These are phyloP conservation scores for Zophobas morio DNA, from an alignment of 1,140 invertebrate species.

Conservation along the genomic window DNA sequence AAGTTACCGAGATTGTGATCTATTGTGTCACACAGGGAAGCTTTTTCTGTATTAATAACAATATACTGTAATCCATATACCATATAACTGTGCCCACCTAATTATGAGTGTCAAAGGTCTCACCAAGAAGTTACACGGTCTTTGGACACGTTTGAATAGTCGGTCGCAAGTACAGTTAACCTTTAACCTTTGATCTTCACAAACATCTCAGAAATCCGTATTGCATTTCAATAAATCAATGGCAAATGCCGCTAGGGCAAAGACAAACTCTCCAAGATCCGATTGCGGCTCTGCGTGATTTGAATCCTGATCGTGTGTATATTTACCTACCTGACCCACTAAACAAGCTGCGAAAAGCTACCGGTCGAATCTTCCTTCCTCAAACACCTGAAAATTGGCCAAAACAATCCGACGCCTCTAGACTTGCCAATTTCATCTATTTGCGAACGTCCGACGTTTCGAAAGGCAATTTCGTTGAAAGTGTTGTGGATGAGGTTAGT, in stretches of 20 bases:
- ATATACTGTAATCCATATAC: too few species aligned
- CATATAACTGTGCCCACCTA: conserved; percentile 22
- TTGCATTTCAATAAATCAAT: conserved; percentile 43
- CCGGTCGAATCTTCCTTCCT: not conserved
- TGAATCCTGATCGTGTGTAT: conserved; percentile 32
- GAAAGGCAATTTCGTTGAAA: conserved; percentile 1
- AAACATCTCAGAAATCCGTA: conserved; percentile 38
- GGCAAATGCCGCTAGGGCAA: conserved; percentile 33
- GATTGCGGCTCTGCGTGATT: conserved; percentile 39
- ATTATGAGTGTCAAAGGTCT: conserved; percentile 30
- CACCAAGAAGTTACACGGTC: conserved; percentile 23
- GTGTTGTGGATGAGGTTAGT: not conserved
- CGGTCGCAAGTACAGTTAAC: conserved; percentile 34
- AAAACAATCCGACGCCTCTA: not conserved
- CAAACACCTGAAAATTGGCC: conserved; percentile 1
- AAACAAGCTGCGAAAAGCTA: conserved; percentile 27
- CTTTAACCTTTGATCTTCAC: conserved; percentile 31
- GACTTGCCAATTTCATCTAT: conserved; percentile 3
- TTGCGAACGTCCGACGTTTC: conserved; percentile 4
- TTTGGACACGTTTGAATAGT: conserved; percentile 35
- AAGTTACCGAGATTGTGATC: not conserved
- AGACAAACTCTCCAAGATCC: conserved; percentile 39
- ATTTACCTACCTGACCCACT: conserved; percentile 27
- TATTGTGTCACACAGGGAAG: too few species aligned
- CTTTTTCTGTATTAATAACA: too few species aligned